Evolutionary conservation across 2,888 invertebrate genomes (phyloP).

Genomic region (Phoenoteleia sp.): DNA sequence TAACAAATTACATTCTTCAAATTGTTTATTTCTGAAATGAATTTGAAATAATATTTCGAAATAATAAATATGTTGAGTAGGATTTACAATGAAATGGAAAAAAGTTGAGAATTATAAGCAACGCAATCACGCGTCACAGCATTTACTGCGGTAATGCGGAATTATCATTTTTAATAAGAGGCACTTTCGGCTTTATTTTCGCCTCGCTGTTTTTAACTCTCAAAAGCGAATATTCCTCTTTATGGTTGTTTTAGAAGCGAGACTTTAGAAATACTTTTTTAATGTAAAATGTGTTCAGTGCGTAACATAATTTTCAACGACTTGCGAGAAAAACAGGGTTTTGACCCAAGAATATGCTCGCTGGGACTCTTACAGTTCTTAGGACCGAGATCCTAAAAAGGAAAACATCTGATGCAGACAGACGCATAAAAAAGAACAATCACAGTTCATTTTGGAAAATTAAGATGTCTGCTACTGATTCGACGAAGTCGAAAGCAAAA

Average conservation of each 20-base stretch:
- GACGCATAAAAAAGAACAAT: conserved; percentile 50
- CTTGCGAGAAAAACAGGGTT: conserved; percentile 19
- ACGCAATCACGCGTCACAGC: too few relatives aligned
- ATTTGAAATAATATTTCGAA: too few relatives aligned
- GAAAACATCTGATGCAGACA: conserved; percentile 54
- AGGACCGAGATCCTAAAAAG: conserved; percentile 27
- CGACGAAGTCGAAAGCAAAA: background rate
- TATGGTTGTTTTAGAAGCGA: background rate
- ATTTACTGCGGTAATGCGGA: too few relatives aligned
- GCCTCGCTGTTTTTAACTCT: too few relatives aligned
- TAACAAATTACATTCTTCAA: too few relatives aligned
- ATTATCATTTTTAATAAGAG: too few relatives aligned
- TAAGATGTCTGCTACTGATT: conserved; percentile 59
- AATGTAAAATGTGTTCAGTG: conserved; percentile 17
- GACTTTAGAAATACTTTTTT: background rate
- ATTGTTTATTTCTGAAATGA: too few relatives aligned
- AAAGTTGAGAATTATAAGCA: too few relatives aligned
- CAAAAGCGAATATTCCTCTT: background rate
- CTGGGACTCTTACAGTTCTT: conserved; percentile 30
- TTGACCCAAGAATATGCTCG: conserved; percentile 47
- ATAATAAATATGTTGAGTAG: too few relatives aligned
- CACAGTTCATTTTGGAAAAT: conserved; percentile 46
- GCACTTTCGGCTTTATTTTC: too few relatives aligned
- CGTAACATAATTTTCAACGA: conserved; percentile 23
- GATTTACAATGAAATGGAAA: too few relatives aligned